Evolutionary conservation across 2,888 invertebrate genomes (phyloP), one percentile per base, ranked within the genome.

Genomic region (Trichopoda pennipes): DNA sequence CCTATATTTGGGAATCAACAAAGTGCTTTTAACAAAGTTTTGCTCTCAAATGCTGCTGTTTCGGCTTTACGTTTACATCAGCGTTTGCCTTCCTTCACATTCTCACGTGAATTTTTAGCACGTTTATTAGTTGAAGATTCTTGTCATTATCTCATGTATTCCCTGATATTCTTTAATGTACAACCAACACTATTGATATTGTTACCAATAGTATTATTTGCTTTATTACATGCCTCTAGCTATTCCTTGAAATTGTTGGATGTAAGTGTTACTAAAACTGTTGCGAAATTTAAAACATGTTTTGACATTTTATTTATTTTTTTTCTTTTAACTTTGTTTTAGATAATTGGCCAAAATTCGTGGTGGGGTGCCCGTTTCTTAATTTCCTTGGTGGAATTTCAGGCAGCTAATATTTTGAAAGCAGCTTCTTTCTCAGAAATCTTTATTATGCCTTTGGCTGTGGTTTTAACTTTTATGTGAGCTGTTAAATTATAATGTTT

Each of bases 51-150:
- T 92, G 98, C 98, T 16, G 99, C 99, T 7, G 97, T 97, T 6
- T 98, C 97, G 87, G 98, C 99, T 1, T 93, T 99, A 68, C 93
- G 99, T 77, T 93, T 99, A 85, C 99, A 99, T 92, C 99, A 99
- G 91, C 93, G 99, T 82, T 92, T 99, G 86, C 98, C 98, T 21
- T 93, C 94, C 84, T 95, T 98, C 86, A 93, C 95, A 77, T 92
- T 99, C 74, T 96, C 94, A 42, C 93, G 96, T 83, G 96, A 96
- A 90, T 99, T 98, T 91, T 91, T 99, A 80, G 93, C 94, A 9
- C 92, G 93, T 66, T 92, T 99, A 85, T 93, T 97, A 87, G 91
- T 95, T 28, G 99, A 99, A 91, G 97, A 97, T 92, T 98, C 98
- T 87, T 98, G 97, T 84, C 99, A 99, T 91, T 99, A 99, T 89